Conservation (phyloP, 2,797 vertebrate species). For the Philypnodon macrostomus region DNA sequence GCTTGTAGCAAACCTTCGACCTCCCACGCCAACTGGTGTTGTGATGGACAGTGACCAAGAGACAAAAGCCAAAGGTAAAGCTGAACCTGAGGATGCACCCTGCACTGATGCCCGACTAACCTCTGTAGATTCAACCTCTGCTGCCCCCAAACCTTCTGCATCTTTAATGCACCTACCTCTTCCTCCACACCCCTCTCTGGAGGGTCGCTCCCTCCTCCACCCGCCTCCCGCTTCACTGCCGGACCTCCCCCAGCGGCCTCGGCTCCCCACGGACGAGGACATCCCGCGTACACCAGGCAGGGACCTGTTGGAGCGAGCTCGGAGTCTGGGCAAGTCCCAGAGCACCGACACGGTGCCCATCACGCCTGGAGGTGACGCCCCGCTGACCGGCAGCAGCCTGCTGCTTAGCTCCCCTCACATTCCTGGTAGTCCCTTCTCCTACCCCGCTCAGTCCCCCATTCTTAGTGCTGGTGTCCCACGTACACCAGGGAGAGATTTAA, state of each 20-base stretch:
- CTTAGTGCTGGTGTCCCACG: slow-evolving; percentile 88
- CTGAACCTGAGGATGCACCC: slow-evolving; percentile 73
- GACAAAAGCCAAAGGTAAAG: slow-evolving; percentile 62
- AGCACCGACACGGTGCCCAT: slow-evolving; percentile 88
- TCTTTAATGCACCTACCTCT: slow-evolving; percentile 76
- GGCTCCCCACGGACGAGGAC: slow-evolving; percentile 85
- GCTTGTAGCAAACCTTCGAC: slow-evolving; percentile 56
- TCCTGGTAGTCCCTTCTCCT: slow-evolving; percentile 92
- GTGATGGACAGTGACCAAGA: slow-evolving; percentile 74
- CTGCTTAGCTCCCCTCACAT: slow-evolving; percentile 89
- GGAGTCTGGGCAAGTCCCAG: slow-evolving; percentile 85
- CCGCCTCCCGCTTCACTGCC: slow-evolving; percentile 72
- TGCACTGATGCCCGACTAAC: slow-evolving; percentile 71
- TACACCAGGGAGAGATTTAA: slow-evolving; percentile 94
- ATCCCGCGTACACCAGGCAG: slow-evolving; percentile 89
- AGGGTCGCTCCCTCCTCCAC: slow-evolving; percentile 68
- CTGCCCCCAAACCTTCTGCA: slow-evolving; percentile 64
- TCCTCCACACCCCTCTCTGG: slow-evolving; percentile 64
- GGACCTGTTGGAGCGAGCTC: slow-evolving; percentile 82
- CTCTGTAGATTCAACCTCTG: slow-evolving; percentile 50
- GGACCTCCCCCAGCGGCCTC: slow-evolving; percentile 70
- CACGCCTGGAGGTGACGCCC: slow-evolving; percentile 87
- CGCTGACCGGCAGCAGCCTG: slow-evolving; percentile 85
- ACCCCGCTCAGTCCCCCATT: slow-evolving; percentile 91
- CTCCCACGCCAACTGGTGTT: slow-evolving; percentile 73